Conservation (phyloP, 1,140 invertebrate genomes). For the Venturia canescens region DNA sequence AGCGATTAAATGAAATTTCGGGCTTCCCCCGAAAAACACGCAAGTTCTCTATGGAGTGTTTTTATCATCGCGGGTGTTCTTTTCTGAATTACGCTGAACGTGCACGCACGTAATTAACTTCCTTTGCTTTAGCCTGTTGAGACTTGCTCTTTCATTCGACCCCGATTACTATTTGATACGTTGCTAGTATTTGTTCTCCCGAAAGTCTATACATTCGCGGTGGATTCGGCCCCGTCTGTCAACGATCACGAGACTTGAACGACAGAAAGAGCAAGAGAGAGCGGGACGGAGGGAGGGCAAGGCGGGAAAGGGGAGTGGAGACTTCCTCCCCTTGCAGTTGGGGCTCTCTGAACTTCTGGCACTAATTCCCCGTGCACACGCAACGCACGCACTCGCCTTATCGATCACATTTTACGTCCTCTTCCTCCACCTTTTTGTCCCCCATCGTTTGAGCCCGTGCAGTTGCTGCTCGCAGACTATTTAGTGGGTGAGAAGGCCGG, state of each 20-base stretch:
- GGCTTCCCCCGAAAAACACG: no score
- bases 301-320: not conserved
- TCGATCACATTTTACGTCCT: slow-evolving; percentile 4
- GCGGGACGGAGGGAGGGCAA: not conserved
- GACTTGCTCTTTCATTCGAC: not conserved
- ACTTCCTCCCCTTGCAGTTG: not conserved
- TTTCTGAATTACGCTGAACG: not conserved
- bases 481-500: not conserved
- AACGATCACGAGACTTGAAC: not conserved
- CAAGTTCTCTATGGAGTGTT: no score
- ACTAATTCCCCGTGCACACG: not conserved
- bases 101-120: not conserved
- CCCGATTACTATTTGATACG: not conserved
- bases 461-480: not conserved
- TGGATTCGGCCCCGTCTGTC: slow-evolving; percentile 1
- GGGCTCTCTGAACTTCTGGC: not conserved
- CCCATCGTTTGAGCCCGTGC: not conserved
- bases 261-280: no score
- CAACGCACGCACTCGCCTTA: not conserved
- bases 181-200: not conserved
- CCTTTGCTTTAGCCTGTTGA: not conserved
- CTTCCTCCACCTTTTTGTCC: slow-evolving; percentile 3
- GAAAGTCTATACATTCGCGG: not conserved
- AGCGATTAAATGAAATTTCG: no score
- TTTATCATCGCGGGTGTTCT: not conserved